Conservation (phyloP, 1,140 invertebrate genomes). For the Euschistus heros region DNA sequence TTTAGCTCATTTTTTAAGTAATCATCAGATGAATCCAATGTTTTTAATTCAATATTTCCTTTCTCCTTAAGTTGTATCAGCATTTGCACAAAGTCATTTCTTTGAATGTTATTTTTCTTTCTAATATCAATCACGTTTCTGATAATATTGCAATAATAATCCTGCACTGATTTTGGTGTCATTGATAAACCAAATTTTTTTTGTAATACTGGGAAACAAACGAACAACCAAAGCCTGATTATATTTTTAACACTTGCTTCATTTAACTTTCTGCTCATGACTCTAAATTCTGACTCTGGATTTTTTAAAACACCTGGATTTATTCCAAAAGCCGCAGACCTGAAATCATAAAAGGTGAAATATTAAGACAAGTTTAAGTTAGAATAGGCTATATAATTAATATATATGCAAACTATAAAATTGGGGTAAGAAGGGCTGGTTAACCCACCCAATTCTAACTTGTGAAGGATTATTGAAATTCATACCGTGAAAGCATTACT, state of each 20-base stretch:
- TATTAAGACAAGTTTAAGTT: too few relatives aligned
- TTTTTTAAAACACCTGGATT: conserved; percentile 41
- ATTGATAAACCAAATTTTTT: conserved; percentile 14
- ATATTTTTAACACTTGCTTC: conserved; percentile 23
- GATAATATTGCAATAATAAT: conserved; percentile 27
- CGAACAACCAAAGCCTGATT: neutral
- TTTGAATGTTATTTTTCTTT: conserved; percentile 16
- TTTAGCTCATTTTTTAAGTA: conserved; percentile 7
- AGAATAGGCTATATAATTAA: too few relatives aligned
- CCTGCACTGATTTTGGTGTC: conserved; percentile 20
- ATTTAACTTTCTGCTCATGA: conserved; percentile 33
- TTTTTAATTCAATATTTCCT: conserved; percentile 13
- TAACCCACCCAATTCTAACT: too few relatives aligned
- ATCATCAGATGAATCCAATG: conserved; percentile 9
- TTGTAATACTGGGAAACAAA: conserved; percentile 19
- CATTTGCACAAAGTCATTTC: conserved; percentile 32
- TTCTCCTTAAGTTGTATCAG: conserved; percentile 29
- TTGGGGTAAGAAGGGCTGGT: too few relatives aligned
- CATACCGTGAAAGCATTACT: too few relatives aligned
- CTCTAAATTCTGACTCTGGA: conserved; percentile 39
- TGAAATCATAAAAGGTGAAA: neutral
- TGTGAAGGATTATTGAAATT: too few relatives aligned
- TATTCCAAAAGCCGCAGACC: conserved; percentile 44
- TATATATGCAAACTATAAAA: too few relatives aligned
- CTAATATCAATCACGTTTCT: conserved; percentile 28